Conservation (phyloP, 2,888 invertebrate genomes). For the Platycheirus albimanus region DNA sequence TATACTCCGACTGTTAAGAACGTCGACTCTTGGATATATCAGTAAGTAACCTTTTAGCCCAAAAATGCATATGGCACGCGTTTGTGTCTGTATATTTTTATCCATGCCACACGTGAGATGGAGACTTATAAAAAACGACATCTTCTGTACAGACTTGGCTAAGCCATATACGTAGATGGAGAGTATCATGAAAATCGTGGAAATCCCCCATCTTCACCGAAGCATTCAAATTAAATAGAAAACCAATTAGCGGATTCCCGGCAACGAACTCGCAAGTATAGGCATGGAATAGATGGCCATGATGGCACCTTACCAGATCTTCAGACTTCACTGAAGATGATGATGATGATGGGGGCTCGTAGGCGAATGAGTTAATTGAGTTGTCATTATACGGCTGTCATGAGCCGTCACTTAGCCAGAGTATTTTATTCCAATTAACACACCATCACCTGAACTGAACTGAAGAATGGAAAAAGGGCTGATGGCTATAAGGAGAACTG, state of each 20-base stretch:
- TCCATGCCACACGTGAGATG: conserved; percentile 65
- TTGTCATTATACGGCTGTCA: conserved; percentile 67
- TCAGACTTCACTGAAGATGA: not conserved
- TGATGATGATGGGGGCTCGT: conserved; percentile 34
- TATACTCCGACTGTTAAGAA: too few species aligned
- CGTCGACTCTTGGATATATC: not conserved
- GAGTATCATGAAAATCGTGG: conserved; percentile 27
- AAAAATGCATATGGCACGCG: conserved; percentile 74
- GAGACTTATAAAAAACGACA: conserved; percentile 1
- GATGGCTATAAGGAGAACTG: too few species aligned
- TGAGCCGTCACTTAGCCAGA: conserved; percentile 68
- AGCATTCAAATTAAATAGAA: conserved; percentile 61
- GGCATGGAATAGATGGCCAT: too few species aligned
- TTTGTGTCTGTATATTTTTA: conserved; percentile 51
- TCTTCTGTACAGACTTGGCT: not conserved
- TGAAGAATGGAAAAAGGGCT: conserved; percentile 21
- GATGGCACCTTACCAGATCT: conserved; percentile 44
- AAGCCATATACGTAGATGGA: too few species aligned
- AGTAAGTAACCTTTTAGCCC: conserved; percentile 27
- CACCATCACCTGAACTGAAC: conserved; percentile 61
- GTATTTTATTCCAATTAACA: conserved; percentile 73
- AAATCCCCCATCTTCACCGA: conserved; percentile 41
- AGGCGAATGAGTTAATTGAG: conserved; percentile 65
- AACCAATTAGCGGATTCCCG: conserved; percentile 65
- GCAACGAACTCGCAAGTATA: conserved; percentile 15